These are phyloP conservation scores for Leptoteleia sp. DNA, from an alignment of 1,140 invertebrate genomes.

Conservation along the genomic window DNA sequence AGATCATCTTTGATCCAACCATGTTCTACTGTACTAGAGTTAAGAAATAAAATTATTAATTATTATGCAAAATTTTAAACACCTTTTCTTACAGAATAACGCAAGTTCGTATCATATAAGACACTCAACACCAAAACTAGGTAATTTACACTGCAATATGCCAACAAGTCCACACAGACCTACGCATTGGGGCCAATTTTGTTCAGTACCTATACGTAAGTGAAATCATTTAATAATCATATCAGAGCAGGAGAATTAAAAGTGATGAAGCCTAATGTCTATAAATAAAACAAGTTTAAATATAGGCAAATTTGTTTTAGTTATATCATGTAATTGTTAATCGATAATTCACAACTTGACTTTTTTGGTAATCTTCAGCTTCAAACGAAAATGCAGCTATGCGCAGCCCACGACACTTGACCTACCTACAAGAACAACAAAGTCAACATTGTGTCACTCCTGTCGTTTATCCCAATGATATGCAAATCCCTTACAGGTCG, in stretches of 20 bases:
- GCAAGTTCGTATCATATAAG: slow-evolving; percentile 74
- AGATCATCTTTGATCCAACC: too few relatives aligned
- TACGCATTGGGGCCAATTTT: slow-evolving; percentile 78
- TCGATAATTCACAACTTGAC: too few relatives aligned
- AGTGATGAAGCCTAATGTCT: too few relatives aligned
- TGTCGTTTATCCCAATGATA: slow-evolving; percentile 71
- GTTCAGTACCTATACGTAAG: slow-evolving; percentile 76
- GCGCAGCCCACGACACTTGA: slow-evolving; percentile 75
- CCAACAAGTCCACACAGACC: slow-evolving; percentile 70
- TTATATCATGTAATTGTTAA: too few relatives aligned
- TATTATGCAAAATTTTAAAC: too few relatives aligned
- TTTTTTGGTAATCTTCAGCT: slow-evolving; percentile 25
- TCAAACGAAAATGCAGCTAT: slow-evolving; percentile 64
- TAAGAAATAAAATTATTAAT: too few relatives aligned
- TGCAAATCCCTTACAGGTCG: slow-evolving; percentile 72
- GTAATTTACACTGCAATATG: slow-evolving; percentile 73
- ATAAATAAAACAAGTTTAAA: too few relatives aligned
- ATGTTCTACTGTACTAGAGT: too few relatives aligned
- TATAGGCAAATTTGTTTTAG: too few relatives aligned
- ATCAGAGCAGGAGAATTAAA: too few relatives aligned
- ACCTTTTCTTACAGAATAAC: slow-evolving; percentile 74
- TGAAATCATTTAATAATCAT: too few relatives aligned
- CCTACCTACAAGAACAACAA: slow-evolving; percentile 76
- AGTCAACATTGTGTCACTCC: slow-evolving; percentile 71
- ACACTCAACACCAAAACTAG: slow-evolving; percentile 69